Evolutionary conservation across 1,140 invertebrate species (phyloP).

Genomic region (Drosophila virilis): DNA sequence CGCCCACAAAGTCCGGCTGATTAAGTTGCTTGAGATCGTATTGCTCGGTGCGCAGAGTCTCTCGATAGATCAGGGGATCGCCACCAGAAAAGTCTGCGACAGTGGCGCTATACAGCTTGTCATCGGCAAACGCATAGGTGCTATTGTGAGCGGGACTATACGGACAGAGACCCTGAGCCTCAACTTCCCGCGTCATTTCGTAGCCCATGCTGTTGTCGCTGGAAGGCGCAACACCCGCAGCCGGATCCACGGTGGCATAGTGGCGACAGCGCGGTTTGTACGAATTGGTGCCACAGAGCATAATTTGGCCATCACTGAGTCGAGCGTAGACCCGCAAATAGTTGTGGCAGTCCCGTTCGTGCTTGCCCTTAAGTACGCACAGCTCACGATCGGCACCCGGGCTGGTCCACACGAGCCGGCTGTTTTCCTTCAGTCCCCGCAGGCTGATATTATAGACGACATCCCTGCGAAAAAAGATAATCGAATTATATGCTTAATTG

Average conservation of each 20-base stretch:
- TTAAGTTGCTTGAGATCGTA: slow-evolving; percentile 88
- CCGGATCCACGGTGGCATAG: slow-evolving; percentile 55
- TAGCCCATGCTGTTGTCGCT: slow-evolving; percentile 59
- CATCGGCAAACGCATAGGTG: slow-evolving; percentile 93
- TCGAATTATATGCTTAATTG: slow-evolving; percentile 84
- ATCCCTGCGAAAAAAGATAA: slow-evolving; percentile 85
- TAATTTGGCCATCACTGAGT: slow-evolving; percentile 89
- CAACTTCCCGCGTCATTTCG: slow-evolving; percentile 87
- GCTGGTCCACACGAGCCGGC: slow-evolving; percentile 93
- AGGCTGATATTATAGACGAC: slow-evolving; percentile 92
- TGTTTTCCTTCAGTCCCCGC: slow-evolving; percentile 87
- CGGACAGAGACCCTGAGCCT: slow-evolving; percentile 94
- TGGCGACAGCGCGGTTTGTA: slow-evolving; percentile 96
- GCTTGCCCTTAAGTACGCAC: slow-evolving; percentile 94
- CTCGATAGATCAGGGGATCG: slow-evolving; percentile 95
- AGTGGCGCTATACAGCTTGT: slow-evolving; percentile 96
- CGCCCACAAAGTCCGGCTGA: slow-evolving; percentile 94
- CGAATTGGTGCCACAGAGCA: slow-evolving; percentile 98
- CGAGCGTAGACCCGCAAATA: slow-evolving; percentile 94
- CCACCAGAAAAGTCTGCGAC: slow-evolving; percentile 96
- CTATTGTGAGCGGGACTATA: slow-evolving; percentile 97
- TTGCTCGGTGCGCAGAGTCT: slow-evolving; percentile 93
- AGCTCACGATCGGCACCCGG: slow-evolving; percentile 92
- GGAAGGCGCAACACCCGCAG: slow-evolving; percentile 24
- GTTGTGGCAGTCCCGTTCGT: slow-evolving; percentile 96